A percentile compares a stretch with the other conserved stretches of the same genome.
These are phyloP conservation scores for Hypolimnas misippus DNA, from an alignment of 2,888 invertebrate genomes.

Conservation along the genomic window DNA sequence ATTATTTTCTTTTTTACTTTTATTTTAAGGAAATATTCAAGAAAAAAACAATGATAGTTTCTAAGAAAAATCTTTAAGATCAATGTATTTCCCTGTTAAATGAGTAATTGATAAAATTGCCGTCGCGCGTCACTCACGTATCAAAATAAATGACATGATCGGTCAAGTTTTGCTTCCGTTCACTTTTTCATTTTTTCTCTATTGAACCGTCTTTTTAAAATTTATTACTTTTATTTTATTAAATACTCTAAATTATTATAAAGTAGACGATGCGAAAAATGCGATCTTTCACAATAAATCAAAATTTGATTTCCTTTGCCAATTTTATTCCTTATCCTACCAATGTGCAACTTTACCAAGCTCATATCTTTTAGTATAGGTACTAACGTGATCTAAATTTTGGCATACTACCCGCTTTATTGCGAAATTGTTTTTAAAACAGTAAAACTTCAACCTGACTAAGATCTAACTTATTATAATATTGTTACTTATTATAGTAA, in stretches of 20 bases:
- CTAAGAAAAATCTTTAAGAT: slow-evolving; percentile 11
- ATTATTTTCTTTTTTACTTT: not conserved
- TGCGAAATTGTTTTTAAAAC: not conserved
- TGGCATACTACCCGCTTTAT: not conserved
- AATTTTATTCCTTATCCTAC: slow-evolving; percentile 22
- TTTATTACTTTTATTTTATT: not conserved
- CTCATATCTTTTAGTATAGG: not conserved
- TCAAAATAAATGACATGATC: slow-evolving; percentile 36
- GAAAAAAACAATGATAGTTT: not conserved
- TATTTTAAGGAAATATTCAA: slow-evolving; percentile 4
- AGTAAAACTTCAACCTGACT: not conserved
- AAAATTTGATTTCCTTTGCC: slow-evolving; percentile 21
- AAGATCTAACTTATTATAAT: no score
- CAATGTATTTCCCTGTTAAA: slow-evolving; percentile 29
- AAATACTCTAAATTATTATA: no score
- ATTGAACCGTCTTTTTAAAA: slow-evolving; percentile 21
- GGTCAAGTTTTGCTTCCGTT: slow-evolving; percentile 35
- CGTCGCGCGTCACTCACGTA: slow-evolving; percentile 18
- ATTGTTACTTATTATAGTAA: no score
- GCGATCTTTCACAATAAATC: not conserved
- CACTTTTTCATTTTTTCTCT: slow-evolving; percentile 36
- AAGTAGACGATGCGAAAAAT: no score
- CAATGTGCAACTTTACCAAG: slow-evolving; percentile 13
- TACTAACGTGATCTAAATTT: not conserved
- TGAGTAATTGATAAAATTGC: slow-evolving; percentile 30